Evolutionary conservation across 1,140 invertebrate genomes (phyloP).

Genomic region (Andricus grossulariae): DNA sequence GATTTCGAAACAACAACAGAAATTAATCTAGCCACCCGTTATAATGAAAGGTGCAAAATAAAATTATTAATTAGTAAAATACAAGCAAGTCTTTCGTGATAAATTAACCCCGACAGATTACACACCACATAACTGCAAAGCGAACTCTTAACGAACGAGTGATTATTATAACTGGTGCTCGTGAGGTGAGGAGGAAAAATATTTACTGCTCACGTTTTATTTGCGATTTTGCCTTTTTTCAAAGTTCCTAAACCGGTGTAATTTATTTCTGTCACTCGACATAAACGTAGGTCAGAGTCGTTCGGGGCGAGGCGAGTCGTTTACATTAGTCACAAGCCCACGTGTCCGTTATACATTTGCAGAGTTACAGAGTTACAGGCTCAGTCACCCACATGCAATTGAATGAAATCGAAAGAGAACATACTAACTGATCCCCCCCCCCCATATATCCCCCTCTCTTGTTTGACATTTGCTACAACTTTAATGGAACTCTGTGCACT

Average conservation of each 20-base stretch:
- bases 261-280: slow-evolving; percentile 49
- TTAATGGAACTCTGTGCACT: no score
- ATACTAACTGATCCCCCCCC: not conserved
- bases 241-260: slow-evolving; percentile 48
- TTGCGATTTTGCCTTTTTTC: slow-evolving; percentile 47
- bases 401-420: slow-evolving; percentile 42
- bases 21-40: not conserved
- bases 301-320: slow-evolving; percentile 45
- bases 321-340: slow-evolving; percentile 55
- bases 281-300: slow-evolving; percentile 42
- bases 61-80: slow-evolving; percentile 12
- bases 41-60: not conserved
- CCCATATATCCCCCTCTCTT: no score
- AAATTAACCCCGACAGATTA: slow-evolving; percentile 2
- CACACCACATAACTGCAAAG: not conserved
- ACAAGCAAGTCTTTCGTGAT: not conserved
- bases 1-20: not conserved
- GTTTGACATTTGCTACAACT: no score
- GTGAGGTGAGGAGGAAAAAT: slow-evolving; percentile 33
- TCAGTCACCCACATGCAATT: slow-evolving; percentile 47
- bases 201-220: slow-evolving; percentile 51
- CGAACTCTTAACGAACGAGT: not conserved
- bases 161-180: slow-evolving; percentile 1
- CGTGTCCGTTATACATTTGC: slow-evolving; percentile 46
- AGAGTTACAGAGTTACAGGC: slow-evolving; percentile 22